Percentiles rank a stretch among this genome's conserved stretches.
Evolutionary conservation across 2,888 invertebrate genomes (phyloP).

Genomic region (Oligia fasciuncula): DNA sequence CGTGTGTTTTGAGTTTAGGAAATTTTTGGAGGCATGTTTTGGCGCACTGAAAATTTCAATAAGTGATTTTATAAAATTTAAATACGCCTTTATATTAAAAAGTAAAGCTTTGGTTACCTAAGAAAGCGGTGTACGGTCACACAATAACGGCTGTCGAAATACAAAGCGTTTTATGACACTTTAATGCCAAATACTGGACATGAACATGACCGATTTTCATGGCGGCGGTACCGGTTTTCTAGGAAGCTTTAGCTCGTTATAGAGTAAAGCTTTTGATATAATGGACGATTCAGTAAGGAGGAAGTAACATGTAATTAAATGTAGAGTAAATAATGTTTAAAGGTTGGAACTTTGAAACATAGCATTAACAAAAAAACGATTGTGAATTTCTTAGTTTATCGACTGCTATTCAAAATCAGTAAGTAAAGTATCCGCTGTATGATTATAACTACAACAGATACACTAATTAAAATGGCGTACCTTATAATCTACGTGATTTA

Average conservation of each 20-base stretch:
- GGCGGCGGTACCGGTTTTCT: background rate
- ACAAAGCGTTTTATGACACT: background rate
- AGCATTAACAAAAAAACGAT: background rate
- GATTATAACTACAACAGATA: background rate
- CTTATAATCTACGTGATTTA: background rate
- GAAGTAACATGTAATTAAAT: background rate
- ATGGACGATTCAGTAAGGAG: background rate
- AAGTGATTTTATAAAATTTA: constrained; percentile 11
- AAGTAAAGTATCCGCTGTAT: background rate
- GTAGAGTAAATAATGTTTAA: background rate
- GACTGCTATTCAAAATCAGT: background rate
- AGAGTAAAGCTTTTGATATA: background rate
- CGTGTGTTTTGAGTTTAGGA: constrained; percentile 47
- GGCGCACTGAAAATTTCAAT: constrained; percentile 31
- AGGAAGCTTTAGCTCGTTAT: background rate
- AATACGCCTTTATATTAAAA: background rate
- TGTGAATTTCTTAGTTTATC: background rate
- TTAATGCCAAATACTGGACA: background rate
- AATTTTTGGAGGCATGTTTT: constrained; percentile 28
- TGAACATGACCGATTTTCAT: background rate
- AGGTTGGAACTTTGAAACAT: background rate
- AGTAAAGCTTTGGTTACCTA: background rate
- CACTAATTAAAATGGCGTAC: background rate
- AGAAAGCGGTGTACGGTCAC: background rate
- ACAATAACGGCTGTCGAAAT: background rate